Evolutionary conservation across 2,888 invertebrate genomes (phyloP).

Genomic region (Amphipoea lucens): DNA sequence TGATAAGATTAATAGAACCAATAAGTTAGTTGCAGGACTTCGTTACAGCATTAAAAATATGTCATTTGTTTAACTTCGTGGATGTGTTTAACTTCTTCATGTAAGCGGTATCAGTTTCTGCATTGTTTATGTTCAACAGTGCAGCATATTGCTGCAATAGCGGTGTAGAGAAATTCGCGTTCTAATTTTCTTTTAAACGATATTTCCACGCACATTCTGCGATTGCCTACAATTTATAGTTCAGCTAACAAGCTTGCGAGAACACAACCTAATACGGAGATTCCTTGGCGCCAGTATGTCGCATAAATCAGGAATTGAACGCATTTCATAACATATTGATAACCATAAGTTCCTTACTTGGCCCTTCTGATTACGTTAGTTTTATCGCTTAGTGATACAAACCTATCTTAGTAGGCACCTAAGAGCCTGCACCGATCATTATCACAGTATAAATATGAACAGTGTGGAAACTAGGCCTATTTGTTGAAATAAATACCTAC

Average conservation of each 20-base stretch:
- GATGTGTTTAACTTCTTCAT: conserved; percentile 10
- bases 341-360: conserved; percentile 36
- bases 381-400: conserved; percentile 14
- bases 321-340: conserved; percentile 53
- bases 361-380: conserved; percentile 31
- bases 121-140: conserved; percentile 18
- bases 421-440: conserved; percentile 8
- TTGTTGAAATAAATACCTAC: too few relatives aligned
- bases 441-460: too few relatives aligned
- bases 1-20: conserved; percentile 35
- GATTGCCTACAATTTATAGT: conserved; percentile 22
- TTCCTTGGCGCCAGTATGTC: conserved; percentile 47
- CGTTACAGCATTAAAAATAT: conserved; percentile 8
- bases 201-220: conserved; percentile 26
- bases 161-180: conserved; percentile 15
- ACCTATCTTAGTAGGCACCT: background rate
- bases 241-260: conserved; percentile 21
- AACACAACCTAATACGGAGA: conserved; percentile 45
- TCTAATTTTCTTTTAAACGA: conserved; percentile 38
- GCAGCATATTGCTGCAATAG: conserved; percentile 15
- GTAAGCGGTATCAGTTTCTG: conserved; percentile 7
- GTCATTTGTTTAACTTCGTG: background rate
- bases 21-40: conserved; percentile 4
- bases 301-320: conserved; percentile 46
- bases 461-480: too few relatives aligned